Evolutionary conservation across 2,797 vertebrate species (phyloP).

Genomic region (Odontamblyopus rebecca): DNA sequence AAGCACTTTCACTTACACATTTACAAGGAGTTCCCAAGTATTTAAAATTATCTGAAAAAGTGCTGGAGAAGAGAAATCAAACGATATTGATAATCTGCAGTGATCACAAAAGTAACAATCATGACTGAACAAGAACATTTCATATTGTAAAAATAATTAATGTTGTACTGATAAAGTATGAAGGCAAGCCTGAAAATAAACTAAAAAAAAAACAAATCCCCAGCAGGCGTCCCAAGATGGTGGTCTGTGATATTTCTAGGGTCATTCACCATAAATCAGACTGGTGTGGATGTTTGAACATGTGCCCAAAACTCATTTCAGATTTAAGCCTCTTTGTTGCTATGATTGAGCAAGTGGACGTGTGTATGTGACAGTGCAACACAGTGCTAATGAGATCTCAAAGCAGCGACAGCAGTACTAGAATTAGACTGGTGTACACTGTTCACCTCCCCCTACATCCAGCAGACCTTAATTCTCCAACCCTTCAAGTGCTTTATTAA

Average conservation of each 20-base stretch:
- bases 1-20: constrained; percentile 14
- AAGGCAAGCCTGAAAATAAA: constrained; percentile 56
- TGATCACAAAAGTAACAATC: not conserved
- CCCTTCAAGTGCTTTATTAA: constrained; percentile 70
- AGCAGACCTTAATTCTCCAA: constrained; percentile 51
- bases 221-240: constrained; percentile 62
- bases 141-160: not conserved
- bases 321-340: constrained; percentile 74
- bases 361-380: constrained; percentile 74
- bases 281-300: constrained; percentile 60
- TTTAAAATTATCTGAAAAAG: not conserved
- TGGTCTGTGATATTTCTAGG: constrained; percentile 78
- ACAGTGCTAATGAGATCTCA: constrained; percentile 76
- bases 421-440: constrained; percentile 60
- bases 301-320: constrained; percentile 75
- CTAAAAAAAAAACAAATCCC: constrained; percentile 67
- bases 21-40: constrained; percentile 17
- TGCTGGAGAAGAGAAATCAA: not conserved
- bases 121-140: not conserved
- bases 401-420: constrained; percentile 57
- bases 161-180: constrained; percentile 33
- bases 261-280: constrained; percentile 70
- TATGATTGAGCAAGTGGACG: constrained; percentile 74
- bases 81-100: not conserved
- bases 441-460: constrained; percentile 26